Conservation (phyloP, 2,888 invertebrate species). For the Pomacea canaliculata region DNA sequence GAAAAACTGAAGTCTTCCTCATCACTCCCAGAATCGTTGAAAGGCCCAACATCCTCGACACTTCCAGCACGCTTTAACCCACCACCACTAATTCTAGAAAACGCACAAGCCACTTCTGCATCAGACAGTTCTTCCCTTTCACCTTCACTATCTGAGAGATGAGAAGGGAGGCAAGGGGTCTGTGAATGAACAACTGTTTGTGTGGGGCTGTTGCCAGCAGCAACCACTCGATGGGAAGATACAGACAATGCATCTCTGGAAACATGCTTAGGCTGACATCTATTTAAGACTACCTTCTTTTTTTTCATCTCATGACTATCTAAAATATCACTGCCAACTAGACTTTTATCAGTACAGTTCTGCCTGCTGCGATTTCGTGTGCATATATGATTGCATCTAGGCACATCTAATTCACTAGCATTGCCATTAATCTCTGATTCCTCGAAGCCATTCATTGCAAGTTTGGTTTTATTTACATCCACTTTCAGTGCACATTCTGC, state of each 20-base stretch:
- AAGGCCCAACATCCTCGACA: conserved; percentile 1
- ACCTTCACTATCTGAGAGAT: background rate
- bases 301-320: background rate
- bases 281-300: background rate
- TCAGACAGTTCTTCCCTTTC: background rate
- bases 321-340: too few relatives aligned
- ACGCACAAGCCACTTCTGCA: background rate
- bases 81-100: background rate
- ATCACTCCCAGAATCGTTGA: conserved; percentile 7
- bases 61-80: background rate
- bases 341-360: background rate
- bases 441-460: conserved; percentile 9
- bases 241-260: background rate
- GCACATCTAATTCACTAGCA: background rate
- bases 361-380: background rate
- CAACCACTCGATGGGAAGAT: too few relatives aligned
- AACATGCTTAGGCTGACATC: background rate
- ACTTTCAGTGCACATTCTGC: too few relatives aligned
- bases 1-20: conserved; percentile 20
- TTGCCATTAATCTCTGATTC: conserved; percentile 4
- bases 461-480: background rate
- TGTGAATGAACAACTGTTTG: too few relatives aligned
- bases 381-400: background rate
- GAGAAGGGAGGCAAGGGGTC: too few relatives aligned
- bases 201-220: too few relatives aligned